Base-by-base conservation (phyloP, 1,140 invertebrate species). In the Pseudomyrmex flavicornis region DNA sequence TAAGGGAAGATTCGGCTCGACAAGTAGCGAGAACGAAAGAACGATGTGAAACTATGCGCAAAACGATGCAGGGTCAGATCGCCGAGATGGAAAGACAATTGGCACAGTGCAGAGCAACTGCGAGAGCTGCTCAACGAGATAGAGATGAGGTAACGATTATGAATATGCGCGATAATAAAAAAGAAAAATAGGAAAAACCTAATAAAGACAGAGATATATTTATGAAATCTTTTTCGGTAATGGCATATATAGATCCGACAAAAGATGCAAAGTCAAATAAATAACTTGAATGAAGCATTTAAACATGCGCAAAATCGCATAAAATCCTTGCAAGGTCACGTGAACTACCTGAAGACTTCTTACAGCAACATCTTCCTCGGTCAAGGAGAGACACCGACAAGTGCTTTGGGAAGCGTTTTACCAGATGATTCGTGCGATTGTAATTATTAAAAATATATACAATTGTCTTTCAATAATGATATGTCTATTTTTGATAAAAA, bases 1-100 rank as follows among this genome's bases (percentile, higher is more conserved):
- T 96, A 9, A 92, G 97, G 3, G 96, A 97, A 69, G 97, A 97
- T 87, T 96, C 96, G 0, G 96, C 97, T 0, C 94, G 97, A 63
- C 97, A 97, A 82, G 95, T 97, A 0, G 95, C 95, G 1, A 94
- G 96, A 15, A 95, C 95, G 10, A 96, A 97, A 80, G 96, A 97
- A 66, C 94, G 96, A 54, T 95, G 95, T 10, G 97, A 97, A 83
- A 94, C 94, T 1, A 93, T 96, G 2, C 94, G 95, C 52, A 92
- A 94, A 85, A 94, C 94, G 12, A 94, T 96, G 91, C 96, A 97
- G 90, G 95, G 95, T 26, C 95, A 96, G 87, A 95, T 97, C 35
- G 94, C 95, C 1, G 96, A 96, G 82, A 91, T 97, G 89, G 96
- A 97, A 88, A 93, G 95, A 77, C 96, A 97, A 88, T 88, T 97